These are phyloP conservation scores for Petrocephalus sullivani DNA, from an alignment of 2,797 vertebrate genomes.

Conservation along the genomic window DNA sequence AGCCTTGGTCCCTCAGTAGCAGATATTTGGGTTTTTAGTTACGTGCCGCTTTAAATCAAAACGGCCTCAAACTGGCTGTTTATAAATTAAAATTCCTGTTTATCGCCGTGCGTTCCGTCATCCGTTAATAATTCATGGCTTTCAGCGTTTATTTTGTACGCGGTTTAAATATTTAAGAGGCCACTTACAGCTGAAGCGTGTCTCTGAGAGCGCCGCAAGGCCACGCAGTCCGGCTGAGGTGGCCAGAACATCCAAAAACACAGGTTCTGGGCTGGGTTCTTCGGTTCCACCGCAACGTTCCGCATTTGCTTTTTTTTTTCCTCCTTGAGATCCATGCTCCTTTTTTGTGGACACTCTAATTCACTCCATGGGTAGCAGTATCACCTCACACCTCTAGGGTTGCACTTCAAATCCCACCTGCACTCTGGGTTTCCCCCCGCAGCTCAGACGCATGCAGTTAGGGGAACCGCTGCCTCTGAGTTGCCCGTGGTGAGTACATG, in stretches of 20 bases:
- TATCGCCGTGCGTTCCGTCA: background rate
- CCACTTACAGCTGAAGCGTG: conserved; percentile 48
- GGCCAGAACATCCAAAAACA: background rate
- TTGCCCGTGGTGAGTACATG: background rate
- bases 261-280: background rate
- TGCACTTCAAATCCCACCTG: background rate
- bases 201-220: background rate
- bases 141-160: conserved; percentile 58
- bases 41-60: background rate
- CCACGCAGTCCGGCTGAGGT: background rate
- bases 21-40: background rate
- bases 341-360: too few species aligned
- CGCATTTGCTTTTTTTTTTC: background rate
- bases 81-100: background rate
- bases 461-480: background rate
- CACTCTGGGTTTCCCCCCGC: background rate
- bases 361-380: background rate
- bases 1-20: background rate
- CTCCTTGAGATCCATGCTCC: background rate
- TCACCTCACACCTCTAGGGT: background rate
- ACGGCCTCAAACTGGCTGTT: background rate
- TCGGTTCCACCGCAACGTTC: background rate
- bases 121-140: conserved; percentile 59
- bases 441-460: background rate
- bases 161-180: conserved; percentile 63